phyloP scores from a whole-genome alignment of 2,113 vertebrate species.

The Suricata suricatta region DNA sequence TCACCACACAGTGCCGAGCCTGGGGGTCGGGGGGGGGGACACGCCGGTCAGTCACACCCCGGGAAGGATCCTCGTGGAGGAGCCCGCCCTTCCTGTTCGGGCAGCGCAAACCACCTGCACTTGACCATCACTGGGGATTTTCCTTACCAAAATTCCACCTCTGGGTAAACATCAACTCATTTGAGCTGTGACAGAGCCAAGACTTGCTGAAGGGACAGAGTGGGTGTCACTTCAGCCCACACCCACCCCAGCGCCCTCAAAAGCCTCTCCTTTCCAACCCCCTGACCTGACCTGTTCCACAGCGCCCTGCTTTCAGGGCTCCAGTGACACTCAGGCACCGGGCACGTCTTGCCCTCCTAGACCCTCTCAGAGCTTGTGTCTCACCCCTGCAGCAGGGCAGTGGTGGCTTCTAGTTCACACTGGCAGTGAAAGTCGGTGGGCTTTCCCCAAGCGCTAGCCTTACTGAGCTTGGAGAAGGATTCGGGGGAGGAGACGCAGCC shows the following conservation, averaged over 20 bases:
- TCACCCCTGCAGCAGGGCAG: too few species aligned
- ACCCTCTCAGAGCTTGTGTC: not conserved
- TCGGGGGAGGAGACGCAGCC: not conserved
- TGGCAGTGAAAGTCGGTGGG: not conserved
- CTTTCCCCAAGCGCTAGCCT: rapidly evolving
- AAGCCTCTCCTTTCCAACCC: not conserved
- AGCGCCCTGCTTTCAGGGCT: not conserved
- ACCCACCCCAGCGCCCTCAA: rapidly evolving
- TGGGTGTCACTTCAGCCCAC: rapidly evolving
- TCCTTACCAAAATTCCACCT: rapidly evolving
- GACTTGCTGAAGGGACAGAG: rapidly evolving
- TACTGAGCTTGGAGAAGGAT: not conserved
- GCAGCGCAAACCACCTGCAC: not conserved
- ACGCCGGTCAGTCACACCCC: rapidly evolving
- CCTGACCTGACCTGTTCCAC: not conserved
- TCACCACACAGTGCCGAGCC: slow-evolving; percentile 81
- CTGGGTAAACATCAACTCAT: not conserved
- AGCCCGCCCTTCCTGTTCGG: rapidly evolving
- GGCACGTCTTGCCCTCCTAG: not conserved
- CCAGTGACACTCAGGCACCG: not conserved
- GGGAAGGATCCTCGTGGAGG: rapidly evolving
- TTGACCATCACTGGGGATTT: not conserved
- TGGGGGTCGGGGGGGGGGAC: slow-evolving; percentile 37
- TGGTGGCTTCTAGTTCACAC: rapidly evolving
- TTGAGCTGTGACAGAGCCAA: too few species aligned